Percentiles rank a stretch among this genome's conserved stretches.
Evolutionary conservation across 2,797 vertebrate species (phyloP).

Genomic region (Liasis olivaceus): DNA sequence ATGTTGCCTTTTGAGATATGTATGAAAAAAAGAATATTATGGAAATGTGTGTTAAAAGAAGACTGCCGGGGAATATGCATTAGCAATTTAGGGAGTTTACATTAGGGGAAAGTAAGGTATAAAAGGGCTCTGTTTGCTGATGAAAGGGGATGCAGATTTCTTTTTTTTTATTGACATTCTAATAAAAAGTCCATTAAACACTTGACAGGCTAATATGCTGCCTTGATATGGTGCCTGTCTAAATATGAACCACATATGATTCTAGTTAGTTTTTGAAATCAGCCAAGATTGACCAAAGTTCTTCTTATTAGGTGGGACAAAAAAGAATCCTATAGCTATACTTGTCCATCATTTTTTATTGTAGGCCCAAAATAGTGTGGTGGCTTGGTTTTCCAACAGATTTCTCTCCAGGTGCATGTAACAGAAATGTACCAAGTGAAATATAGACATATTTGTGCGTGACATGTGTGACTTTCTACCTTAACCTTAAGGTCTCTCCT

Average conservation of each 20-base stretch:
- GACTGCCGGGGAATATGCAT: neutral
- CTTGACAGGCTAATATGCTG: neutral
- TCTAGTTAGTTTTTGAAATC: neutral
- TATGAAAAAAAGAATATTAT: neutral
- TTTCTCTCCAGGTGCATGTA: neutral
- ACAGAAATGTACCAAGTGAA: neutral
- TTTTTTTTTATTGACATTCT: neutral
- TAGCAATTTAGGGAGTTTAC: neutral
- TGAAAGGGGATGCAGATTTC: neutral
- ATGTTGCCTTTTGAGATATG: neutral
- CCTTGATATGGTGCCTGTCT: neutral
- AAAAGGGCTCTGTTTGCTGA: neutral
- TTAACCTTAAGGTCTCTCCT: neutral
- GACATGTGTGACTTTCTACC: neutral
- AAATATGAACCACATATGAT: neutral
- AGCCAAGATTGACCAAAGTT: neutral
- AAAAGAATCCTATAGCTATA: neutral
- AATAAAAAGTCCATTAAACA: neutral
- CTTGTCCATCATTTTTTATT: neutral
- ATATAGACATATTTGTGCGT: neutral
- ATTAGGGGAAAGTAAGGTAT: neutral
- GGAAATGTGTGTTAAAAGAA: neutral
- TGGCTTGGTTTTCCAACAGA: neutral
- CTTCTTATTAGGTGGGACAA: neutral
- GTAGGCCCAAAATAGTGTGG: neutral